Base-by-base conservation (phyloP, 2,113 vertebrate species). In the Lipotes vexillifer region DNA sequence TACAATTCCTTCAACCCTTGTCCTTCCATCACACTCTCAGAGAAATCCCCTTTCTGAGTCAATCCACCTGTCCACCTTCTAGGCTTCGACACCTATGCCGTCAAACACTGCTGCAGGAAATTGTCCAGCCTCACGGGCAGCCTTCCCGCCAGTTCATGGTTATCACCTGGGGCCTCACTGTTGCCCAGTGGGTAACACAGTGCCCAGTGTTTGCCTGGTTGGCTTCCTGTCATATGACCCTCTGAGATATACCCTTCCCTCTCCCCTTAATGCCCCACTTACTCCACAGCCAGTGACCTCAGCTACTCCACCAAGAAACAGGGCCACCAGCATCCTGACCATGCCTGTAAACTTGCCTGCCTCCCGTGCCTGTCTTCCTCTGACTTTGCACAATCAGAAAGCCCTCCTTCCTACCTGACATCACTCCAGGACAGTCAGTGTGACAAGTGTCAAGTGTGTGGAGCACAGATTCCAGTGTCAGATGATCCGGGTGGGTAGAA, bases 131-230 rank as follows among this genome's bases (percentile, higher is more conserved):
- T 10, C 38, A 21, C 0, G 12, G 20, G 10, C 38, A 11, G 14
- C 33, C 55, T 52, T 69, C 44, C 9, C 63, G 41, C 36, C 63
- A 78, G 8, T 12, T 21, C 84, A 21, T 1, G 23, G 46, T 46
- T 59, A 38, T 31, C 17, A 14, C 15, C 33, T 1, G 3, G 12
- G 44, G 11, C 6, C 88, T 9, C 1, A 0, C 46, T 33, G 14
- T 59, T 85, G 49, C 29, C 89, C 8, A 21, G 9, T 2, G 82
- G 66, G 31, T 52, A 52, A 52, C 52, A 17, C 52, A 52, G 52
- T 13, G 88, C 46, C 33, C 9, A 1, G 25, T 25, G 10, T 71
- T 72, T n/a, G 11, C 49, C 41, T 44, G 8, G 69, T 49, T n/a
- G 44, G 8, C 25, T 80, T 85, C 27, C 29, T 85, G 27, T 46